These are phyloP conservation scores for Zaprionus ornatus DNA, from an alignment of 1,140 invertebrate species.

Conservation along the genomic window DNA sequence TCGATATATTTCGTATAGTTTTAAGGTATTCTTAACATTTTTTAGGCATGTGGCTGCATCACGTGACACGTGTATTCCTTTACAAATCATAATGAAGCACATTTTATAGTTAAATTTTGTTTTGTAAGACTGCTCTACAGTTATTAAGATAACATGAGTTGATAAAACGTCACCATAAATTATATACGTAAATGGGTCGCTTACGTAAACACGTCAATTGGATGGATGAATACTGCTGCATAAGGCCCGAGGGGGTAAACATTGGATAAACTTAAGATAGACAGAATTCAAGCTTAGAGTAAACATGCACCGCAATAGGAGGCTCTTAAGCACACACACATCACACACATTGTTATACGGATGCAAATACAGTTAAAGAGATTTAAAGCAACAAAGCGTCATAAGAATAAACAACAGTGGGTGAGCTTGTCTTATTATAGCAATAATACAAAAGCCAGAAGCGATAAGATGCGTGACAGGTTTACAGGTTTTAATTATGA, in stretches of 20 bases:
- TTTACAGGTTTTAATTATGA: constrained; percentile 33
- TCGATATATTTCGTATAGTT: neutral
- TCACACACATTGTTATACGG: neutral
- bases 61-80: constrained; percentile 8
- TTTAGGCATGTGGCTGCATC: neutral
- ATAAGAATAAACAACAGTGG: constrained; percentile 41
- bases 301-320: constrained; percentile 32
- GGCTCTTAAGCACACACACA: constrained; percentile 13
- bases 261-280: constrained; percentile 18
- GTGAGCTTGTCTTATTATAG: constrained; percentile 18
- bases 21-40: neutral
- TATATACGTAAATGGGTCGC: constrained; percentile 38
- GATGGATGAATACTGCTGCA: constrained; percentile 35
- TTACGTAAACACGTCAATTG: constrained; percentile 54
- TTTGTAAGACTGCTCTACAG: neutral
- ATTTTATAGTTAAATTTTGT: neutral
- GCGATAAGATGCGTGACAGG: constrained; percentile 41
- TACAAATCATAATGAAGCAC: neutral
- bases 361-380: constrained; percentile 36
- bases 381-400: constrained; percentile 35
- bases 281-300: constrained; percentile 26
- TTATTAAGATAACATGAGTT: constrained; percentile 25
- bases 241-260: constrained; percentile 43
- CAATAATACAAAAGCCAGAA: constrained; percentile 17
- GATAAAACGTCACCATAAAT: constrained; percentile 13